Conservation (phyloP, 2,113 vertebrate genomes). For the Myotis brandtii region DNA sequence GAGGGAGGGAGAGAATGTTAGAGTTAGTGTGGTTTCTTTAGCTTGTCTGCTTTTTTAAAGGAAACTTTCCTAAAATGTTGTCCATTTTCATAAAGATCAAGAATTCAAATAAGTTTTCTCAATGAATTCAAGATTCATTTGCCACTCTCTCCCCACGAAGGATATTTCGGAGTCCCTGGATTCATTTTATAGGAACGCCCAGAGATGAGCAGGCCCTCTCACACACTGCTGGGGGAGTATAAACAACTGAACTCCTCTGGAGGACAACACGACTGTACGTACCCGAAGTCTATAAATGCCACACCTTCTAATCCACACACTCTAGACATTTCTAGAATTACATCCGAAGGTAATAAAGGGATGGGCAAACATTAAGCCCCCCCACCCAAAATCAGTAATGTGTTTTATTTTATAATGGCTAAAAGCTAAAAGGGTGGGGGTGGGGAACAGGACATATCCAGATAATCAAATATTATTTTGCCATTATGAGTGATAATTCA, state of each 20-base stretch:
- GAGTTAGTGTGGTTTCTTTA: neutral
- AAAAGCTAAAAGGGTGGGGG: neutral
- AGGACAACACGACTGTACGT: neutral
- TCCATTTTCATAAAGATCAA: constrained; percentile 25
- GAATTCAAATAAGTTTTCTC: constrained; percentile 25
- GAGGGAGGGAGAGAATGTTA: neutral
- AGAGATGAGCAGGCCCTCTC: neutral
- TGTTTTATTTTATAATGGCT: neutral
- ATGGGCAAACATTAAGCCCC: neutral
- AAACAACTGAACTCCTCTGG: neutral
- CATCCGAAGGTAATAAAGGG: neutral
- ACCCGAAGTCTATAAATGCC: neutral
- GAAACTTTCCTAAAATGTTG: neutral
- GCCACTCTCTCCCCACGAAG: neutral
- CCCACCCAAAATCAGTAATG: neutral
- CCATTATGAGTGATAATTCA: neutral
- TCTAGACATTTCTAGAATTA: neutral
- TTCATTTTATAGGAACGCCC: neutral
- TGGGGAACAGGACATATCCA: neutral
- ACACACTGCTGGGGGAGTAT: neutral
- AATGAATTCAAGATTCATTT: neutral
- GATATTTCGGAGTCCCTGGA: neutral
- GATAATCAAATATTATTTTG: neutral
- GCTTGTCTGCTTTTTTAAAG: neutral
- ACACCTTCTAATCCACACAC: neutral